Evolutionary conservation across 2,888 invertebrate genomes (phyloP).

Genomic region (Parnassius smintheus): DNA sequence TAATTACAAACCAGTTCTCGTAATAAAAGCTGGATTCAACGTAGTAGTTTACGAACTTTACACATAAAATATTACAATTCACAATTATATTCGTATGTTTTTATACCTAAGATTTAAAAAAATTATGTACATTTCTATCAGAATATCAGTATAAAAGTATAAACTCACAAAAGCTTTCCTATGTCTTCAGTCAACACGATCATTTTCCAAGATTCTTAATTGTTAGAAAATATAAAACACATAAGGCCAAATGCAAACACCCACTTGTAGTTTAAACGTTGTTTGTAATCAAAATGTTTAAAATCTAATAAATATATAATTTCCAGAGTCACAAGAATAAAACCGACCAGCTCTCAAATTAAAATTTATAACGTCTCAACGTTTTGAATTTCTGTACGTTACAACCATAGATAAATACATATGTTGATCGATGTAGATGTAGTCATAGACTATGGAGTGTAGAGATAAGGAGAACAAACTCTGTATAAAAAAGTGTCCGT

Average conservation of each 20-base stretch:
- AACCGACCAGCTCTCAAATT: background rate
- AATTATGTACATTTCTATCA: no score
- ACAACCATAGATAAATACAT: background rate
- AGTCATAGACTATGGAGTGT: no score
- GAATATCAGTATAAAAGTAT: no score
- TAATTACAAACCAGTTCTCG: no score
- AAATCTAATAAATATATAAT: background rate
- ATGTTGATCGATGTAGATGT: no score
- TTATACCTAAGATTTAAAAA: no score
- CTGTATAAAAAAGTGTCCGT: no score
- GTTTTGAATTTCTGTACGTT: conserved; percentile 12
- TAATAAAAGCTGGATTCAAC: no score
- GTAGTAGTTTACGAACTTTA: no score
- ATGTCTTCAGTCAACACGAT: conserved; percentile 54
- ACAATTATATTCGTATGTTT: no score
- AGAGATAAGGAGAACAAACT: no score
- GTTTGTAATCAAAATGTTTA: background rate
- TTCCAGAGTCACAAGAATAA: background rate
- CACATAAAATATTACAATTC: no score
- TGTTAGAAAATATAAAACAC: conserved; percentile 33
- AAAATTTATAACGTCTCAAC: background rate
- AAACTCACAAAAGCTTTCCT: conserved; percentile 65
- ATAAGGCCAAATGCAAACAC: conserved; percentile 27
- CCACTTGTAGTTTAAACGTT: conserved; percentile 9
- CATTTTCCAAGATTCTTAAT: conserved; percentile 44